Conservation (phyloP, 2,797 vertebrate genomes). For the Diceros bicornis region DNA sequence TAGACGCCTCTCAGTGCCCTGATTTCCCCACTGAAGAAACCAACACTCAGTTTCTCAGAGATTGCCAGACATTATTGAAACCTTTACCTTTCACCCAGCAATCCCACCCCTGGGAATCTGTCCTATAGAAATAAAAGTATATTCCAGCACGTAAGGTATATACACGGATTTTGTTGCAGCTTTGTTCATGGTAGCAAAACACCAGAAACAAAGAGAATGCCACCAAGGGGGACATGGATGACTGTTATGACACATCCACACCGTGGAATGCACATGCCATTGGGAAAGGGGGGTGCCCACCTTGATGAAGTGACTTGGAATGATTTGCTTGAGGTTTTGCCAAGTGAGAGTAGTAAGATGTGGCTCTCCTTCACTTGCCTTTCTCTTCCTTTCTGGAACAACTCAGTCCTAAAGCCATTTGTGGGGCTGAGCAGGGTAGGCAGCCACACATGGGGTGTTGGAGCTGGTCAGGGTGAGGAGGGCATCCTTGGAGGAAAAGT, state of each 20-base stretch:
- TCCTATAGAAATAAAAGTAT: not conserved
- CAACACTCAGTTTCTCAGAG: not conserved
- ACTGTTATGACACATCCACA: accelerated
- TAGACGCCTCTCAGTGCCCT: not conserved
- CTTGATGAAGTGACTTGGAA: no score
- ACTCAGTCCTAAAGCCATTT: not conserved
- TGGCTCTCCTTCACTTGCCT: accelerated
- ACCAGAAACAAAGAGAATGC: not conserved
- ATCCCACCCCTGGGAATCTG: not conserved
- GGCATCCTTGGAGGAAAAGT: not conserved
- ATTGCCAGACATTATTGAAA: not conserved
- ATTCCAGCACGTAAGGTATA: accelerated
- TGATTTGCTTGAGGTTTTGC: not conserved
- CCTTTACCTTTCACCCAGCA: not conserved
- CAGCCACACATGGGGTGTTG: no score
- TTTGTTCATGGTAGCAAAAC: not conserved
- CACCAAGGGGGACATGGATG: accelerated
- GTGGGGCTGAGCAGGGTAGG: not conserved
- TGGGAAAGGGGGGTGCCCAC: not conserved
- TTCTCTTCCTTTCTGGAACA: not conserved
- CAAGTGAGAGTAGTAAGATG: no score
- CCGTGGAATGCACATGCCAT: accelerated
- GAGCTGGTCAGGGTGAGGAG: not conserved
- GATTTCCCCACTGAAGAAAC: not conserved
- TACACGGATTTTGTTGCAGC: not conserved